These are phyloP conservation scores for roundworm (Caenorhabditis elegans) DNA, from an alignment of 1,140 invertebrate species.

Conservation along the genomic window DNA sequence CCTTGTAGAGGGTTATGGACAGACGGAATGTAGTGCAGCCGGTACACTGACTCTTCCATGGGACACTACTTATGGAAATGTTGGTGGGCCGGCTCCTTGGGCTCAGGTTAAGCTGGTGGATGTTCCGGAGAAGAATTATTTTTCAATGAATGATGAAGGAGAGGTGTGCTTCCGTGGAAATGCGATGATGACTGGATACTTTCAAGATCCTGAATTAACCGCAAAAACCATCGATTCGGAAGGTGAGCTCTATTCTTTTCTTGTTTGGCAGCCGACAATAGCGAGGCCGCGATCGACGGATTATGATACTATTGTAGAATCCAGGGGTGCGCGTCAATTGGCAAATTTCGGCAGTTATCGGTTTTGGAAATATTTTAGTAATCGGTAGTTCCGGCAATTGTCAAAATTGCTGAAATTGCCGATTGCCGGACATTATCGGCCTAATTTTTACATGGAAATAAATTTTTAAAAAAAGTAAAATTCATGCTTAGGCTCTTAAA, in stretches of 20 bases:
- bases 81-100: constrained; percentile 60
- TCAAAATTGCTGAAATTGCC: no score
- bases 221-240: constrained; percentile 67
- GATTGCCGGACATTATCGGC: no score
- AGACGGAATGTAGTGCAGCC: constrained; percentile 60
- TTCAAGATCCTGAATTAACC: constrained; percentile 67
- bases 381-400: no score
- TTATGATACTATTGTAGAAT: no score
- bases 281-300: no score
- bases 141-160: constrained; percentile 54
- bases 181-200: constrained; percentile 60
- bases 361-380: no score
- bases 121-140: constrained; percentile 58
- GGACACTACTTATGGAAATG: constrained; percentile 58
- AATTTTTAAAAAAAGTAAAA: no score
- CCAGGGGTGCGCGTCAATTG: no score
- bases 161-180: constrained; percentile 62
- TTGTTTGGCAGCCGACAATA: no score
- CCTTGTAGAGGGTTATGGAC: constrained; percentile 62
- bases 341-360: no score
- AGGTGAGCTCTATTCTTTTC: constrained; percentile 2
- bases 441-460: no score
- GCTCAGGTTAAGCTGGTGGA: constrained; percentile 59
- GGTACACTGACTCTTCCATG: constrained; percentile 56
- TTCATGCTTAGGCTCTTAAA: no score